Base-by-base conservation (phyloP, 2,797 vertebrate genomes). In the Thunnus albacares region DNA sequence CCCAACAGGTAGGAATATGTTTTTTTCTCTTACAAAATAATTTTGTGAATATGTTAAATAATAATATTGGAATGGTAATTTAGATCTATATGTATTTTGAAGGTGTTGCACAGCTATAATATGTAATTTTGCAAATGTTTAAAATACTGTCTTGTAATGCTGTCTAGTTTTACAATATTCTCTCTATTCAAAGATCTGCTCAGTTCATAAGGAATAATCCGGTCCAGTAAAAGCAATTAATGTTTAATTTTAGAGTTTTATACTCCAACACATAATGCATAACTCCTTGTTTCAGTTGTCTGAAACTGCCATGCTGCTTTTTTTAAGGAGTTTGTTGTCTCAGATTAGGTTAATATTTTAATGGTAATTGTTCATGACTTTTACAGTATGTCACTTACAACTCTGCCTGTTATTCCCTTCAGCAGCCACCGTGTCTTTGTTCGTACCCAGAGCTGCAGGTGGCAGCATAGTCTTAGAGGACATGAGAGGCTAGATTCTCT, bases 401-500 rank as follows among this genome's bases (percentile, higher is more conserved):
- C 71, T 49, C 61, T 65, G 71, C 64, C 55, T 80, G 69, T 75
- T 78, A 41, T 43, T 85, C 49, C 61, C 63, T 11, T 71, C 41
- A 63, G 65, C 74, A 75, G 71, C 70, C 72, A 60, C 60, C 3
- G 58, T 77, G 73, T 79, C 86, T 92, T 90, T 93, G 87, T 94
- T 91, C 76, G 56, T 92, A 85, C 89, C 91, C 90, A 77, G 79
- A 93, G 93, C 97, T 95, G 96, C 95, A 98, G 97, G 96, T 97
- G 97, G 97, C 97, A 98, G 97, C 96, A 97, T 96, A 95, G 96
- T 87, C 96, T 94, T 95, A 90, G 95, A 94, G 95, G 84, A 93
- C 93, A 93, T 88, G 83, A 85, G 71, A 87, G 74, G 71, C 83
- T 58, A 51, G 82, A 93, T 92, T 86, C 80, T 82, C 84, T 87